Conservation (phyloP, 2,113 vertebrate species). For the Tupaia tana region DNA sequence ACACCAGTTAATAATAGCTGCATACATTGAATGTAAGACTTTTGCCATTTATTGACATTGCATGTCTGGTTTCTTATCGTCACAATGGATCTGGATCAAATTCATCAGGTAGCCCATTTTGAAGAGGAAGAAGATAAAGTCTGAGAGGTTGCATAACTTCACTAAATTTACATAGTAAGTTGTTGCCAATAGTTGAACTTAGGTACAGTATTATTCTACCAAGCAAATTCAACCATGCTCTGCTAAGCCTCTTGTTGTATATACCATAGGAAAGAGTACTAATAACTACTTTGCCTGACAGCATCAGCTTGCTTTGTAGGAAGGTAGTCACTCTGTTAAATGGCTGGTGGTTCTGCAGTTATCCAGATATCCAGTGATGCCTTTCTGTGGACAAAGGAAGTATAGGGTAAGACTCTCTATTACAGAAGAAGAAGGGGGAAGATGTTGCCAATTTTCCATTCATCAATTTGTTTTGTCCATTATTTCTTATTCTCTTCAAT, state of each 20-base stretch:
- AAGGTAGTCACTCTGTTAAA: not conserved
- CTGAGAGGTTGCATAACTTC: not conserved
- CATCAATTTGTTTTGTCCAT: not conserved
- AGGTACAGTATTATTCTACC: not conserved
- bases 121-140: not conserved
- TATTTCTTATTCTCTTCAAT: not conserved
- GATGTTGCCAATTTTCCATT: not conserved
- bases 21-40: not conserved
- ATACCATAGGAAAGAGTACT: not conserved
- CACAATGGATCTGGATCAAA: not conserved
- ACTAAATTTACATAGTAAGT: not conserved
- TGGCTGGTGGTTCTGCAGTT: not conserved
- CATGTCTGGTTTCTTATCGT: not conserved
- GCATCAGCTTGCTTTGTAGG: not conserved
- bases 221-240: not conserved
- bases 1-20: not conserved
- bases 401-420: not conserved
- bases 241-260: not conserved
- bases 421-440: not conserved
- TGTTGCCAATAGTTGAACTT: not conserved
- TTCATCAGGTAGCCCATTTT: not conserved
- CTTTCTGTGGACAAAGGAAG: not conserved
- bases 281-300: not conserved
- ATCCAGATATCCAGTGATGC: not conserved
- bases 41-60: not conserved